Evolutionary conservation across 1,140 invertebrate species (phyloP), one percentile per base, ranked within the genome.

Genomic region (Apis dorsata): DNA sequence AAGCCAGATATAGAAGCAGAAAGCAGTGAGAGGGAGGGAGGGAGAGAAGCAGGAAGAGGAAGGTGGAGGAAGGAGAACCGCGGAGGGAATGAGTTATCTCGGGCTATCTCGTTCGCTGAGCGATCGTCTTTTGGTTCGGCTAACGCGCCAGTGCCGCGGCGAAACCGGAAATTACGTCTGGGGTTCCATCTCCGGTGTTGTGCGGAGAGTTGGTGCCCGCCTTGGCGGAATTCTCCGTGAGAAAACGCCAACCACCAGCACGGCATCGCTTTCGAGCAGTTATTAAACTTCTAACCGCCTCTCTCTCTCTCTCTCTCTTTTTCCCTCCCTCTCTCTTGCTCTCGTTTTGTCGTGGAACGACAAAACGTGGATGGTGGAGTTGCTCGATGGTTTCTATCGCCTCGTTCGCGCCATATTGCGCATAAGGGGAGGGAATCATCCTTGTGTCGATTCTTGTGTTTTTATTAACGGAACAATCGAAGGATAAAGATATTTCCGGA

Each of bases 131-230:
- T 92, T 91, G 90, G 92, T 91, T 90, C 80, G 89, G 87, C 90
- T 90, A 92, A 91, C 91, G 89, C 90, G 88, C 86, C 68, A 76
- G 78, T 79, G 87, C 79, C 89, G 88, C 87, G 85, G 85, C 86
- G 89, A 92, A 93, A 93, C 91, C 93, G 93, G 93, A 93, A 93
- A 93, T 93, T 93, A 93, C 91, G 91, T 93, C 92, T 93, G 92
- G 92, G 89, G 86, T 92, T 93, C 92, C 92, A 93, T 93, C 93
- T 93, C 93, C 93, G 93, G 93, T 93, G 92, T 93, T 93, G 92
- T 88, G 89, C 92, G 88, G 89, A 76, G 86, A 87, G 83, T 85
- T 70, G 79, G 49, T 66, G 74, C 80, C 66, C 76, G 75, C 88
- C 90, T 88, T 91, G 87, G 86, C 87, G 85, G 88, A 91, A 92